Evolutionary conservation across 2,113 vertebrate species (phyloP), one percentile per base, ranked within the genome.

Genomic region (Lophochroa leadbeateri): DNA sequence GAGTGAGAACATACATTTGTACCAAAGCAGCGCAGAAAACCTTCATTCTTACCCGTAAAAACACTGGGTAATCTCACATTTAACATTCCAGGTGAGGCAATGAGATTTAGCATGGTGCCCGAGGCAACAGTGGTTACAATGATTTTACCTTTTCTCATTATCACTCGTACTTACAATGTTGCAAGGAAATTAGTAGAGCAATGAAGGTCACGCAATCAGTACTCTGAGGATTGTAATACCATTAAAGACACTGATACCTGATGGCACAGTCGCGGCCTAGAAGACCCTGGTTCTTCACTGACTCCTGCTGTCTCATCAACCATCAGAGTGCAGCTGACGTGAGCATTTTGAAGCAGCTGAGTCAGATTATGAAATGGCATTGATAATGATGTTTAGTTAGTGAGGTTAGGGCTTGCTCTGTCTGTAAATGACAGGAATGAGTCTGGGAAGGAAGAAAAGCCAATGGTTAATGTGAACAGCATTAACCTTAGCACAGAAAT

Each of bases 101-200:
- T 18, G 41, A 52, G 27, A 17, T 84, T 74, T 43, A 35, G 12
- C 17, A 2, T 0, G 0, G n/a, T 37, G 52, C 20, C 27, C 25
- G 72, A 75, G 39, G 63, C 52, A 93, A 49, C 0, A 1, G 12
- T 10, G 2, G 9, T 27, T 49, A 44, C 13, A 28, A 8, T 57
- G 44, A 47, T 49, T 93, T 86, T 39, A 20, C 9, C 11, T 90
- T 90, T 74, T 78, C 33, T 19, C 28, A 43, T 78, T 74, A n/a
- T 18, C 39, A 50, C 3, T 13, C 8, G 19, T 39, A 29, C 63
- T 41, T 78, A 57, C 4, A 23, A 16, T 5, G 2, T 1, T 80
- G 17, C 15, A 81, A 60, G 43, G 23, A 41, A 65, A 31, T 50
- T 55, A 65, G 19, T 4, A 77, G 33, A 60, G 13, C 23, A 80